phyloP scores from a whole-genome alignment of 2,888 invertebrate genomes.

The Quadroppia sp. region DNA sequence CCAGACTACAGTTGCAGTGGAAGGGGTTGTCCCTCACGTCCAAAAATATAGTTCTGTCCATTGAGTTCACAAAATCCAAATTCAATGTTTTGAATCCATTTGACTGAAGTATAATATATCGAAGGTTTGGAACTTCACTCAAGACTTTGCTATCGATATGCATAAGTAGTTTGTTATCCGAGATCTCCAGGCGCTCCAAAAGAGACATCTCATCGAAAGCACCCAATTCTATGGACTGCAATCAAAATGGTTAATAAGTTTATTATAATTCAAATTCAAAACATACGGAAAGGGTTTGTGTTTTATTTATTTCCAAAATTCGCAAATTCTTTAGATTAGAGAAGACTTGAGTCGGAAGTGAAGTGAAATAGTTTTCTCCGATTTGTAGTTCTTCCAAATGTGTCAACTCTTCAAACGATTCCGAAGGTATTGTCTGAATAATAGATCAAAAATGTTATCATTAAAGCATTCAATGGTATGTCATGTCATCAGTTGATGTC shows the following conservation, averaged over 20 bases:
- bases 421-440: slow-evolving; percentile 62
- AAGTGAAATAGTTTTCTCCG: slow-evolving; percentile 72
- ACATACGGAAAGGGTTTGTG: slow-evolving; percentile 53
- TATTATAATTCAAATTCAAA: background rate
- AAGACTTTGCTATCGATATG: slow-evolving; percentile 45
- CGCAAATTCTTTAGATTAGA: slow-evolving; percentile 69
- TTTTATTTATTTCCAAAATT: slow-evolving; percentile 67
- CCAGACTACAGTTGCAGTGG: slow-evolving; percentile 77
- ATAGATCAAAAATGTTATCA: background rate
- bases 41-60: slow-evolving; percentile 65
- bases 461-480: no score
- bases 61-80: slow-evolving; percentile 59
- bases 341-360: slow-evolving; percentile 67
- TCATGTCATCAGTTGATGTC: no score
- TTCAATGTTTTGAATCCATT: slow-evolving; percentile 71
- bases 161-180: slow-evolving; percentile 53
- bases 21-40: slow-evolving; percentile 77
- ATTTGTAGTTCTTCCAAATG: slow-evolving; percentile 70
- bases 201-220: slow-evolving; percentile 74
- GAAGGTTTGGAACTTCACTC: slow-evolving; percentile 54
- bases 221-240: slow-evolving; percentile 67
- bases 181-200: slow-evolving; percentile 44
- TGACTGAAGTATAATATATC: slow-evolving; percentile 69
- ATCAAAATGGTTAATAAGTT: background rate
- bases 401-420: slow-evolving; percentile 68